Conservation (phyloP, 1,140 invertebrate species). For the Stegodyphus dumicola region DNA sequence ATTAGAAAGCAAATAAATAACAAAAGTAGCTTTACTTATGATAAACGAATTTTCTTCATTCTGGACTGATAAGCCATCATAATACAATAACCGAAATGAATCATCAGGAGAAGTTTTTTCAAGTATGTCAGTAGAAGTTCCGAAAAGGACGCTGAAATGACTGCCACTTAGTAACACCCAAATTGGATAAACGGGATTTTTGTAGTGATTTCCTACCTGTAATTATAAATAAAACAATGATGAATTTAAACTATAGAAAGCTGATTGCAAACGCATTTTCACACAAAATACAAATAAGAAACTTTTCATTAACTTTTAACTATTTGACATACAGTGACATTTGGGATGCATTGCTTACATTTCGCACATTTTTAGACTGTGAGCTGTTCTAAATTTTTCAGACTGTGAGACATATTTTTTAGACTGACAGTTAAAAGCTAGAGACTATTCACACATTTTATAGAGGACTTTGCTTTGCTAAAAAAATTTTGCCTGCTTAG, state of each 20-base stretch:
- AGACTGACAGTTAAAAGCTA: too few relatives aligned
- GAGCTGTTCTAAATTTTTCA: too few relatives aligned
- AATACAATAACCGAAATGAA: not conserved
- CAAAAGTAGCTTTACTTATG: not conserved
- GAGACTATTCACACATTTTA: too few relatives aligned
- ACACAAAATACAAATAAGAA: not conserved
- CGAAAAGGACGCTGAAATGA: constrained; percentile 1
- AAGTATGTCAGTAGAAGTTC: not conserved
- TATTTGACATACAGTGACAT: not conserved
- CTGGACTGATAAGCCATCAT: not conserved
- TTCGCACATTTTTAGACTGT: too few relatives aligned
- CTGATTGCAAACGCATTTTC: not conserved
- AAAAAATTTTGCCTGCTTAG: too few relatives aligned
- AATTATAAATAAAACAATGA: not conserved
- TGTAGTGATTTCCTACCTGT: not conserved
- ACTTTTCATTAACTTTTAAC: not conserved
- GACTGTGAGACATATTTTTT: too few relatives aligned
- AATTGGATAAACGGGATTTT: not conserved
- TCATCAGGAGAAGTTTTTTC: not conserved
- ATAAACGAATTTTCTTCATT: constrained; percentile 1
- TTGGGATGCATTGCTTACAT: not conserved
- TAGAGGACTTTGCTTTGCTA: too few relatives aligned
- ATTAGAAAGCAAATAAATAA: too few relatives aligned
- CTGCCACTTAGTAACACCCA: not conserved
- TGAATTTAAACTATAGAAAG: not conserved